A percentile compares a stretch with the other conserved stretches of the same genome.
phyloP scores from a whole-genome alignment of 1,140 invertebrate species.

The Probaryconus sp. region DNA sequence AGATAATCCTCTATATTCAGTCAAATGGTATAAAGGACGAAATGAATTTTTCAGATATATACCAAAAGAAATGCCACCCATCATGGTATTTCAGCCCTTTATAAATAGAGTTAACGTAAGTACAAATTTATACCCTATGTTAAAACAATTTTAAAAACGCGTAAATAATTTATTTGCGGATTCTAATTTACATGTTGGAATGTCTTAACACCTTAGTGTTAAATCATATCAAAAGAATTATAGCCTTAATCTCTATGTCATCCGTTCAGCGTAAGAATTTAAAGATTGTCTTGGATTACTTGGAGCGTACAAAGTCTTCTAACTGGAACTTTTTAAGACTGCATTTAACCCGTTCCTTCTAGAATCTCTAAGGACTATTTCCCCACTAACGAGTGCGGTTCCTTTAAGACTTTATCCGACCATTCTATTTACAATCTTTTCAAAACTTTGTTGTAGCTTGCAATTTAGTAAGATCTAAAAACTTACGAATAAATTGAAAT shows the following conservation, averaged over 20 bases:
- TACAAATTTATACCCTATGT: too few species aligned
- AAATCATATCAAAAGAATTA: conserved; percentile 9
- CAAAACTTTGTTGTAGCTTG: conserved; percentile 30
- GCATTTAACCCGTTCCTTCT: conserved; percentile 31
- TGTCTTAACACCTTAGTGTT: neutral
- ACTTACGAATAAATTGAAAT: conserved; percentile 35
- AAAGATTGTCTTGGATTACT: conserved; percentile 33
- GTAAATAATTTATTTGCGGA: too few species aligned
- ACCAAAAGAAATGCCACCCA: conserved; percentile 85
- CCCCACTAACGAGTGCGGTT: conserved; percentile 30
- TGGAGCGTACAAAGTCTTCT: conserved; percentile 38
- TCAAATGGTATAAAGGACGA: conserved; percentile 91
- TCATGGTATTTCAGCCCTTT: conserved; percentile 82
- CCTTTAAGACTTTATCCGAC: conserved; percentile 35
- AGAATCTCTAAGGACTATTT: conserved; percentile 27
- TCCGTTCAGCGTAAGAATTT: conserved; percentile 35
- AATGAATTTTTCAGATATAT: conserved; percentile 87
- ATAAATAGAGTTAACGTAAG: conserved; percentile 85
- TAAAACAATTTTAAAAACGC: too few species aligned
- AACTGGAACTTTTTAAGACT: conserved; percentile 38
- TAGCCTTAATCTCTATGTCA: conserved; percentile 20
- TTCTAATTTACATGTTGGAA: too few species aligned
- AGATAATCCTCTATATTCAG: conserved; percentile 84
- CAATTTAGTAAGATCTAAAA: conserved; percentile 32
- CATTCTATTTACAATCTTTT: conserved; percentile 31